Conservation (phyloP, 2,888 invertebrate genomes). For the Drosophila antonietae region DNA sequence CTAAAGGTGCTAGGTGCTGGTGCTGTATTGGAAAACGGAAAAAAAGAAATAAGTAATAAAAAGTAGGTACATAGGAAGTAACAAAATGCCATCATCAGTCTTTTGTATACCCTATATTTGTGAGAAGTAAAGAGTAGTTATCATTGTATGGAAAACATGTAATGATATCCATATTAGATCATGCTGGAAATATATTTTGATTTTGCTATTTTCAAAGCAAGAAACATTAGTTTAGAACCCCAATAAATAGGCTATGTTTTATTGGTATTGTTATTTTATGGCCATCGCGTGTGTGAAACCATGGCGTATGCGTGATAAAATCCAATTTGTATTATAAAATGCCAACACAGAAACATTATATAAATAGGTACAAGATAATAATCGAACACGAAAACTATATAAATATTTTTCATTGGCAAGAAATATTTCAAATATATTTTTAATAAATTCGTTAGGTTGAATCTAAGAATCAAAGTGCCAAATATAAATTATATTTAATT, state of each 20-base stretch:
- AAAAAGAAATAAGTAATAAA: constrained; percentile 13
- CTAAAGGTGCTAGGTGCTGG: constrained; percentile 65
- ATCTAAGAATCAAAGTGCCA: background rate
- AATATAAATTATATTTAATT: background rate
- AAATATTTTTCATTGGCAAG: background rate
- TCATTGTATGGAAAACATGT: background rate
- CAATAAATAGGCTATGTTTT: constrained; percentile 6
- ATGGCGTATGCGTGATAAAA: constrained; percentile 4
- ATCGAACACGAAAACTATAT: background rate
- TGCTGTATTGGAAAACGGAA: constrained; percentile 34
- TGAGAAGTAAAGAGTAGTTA: background rate
- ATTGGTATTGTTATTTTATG: background rate
- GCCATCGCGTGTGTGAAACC: background rate
- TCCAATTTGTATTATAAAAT: background rate
- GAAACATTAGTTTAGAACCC: background rate
- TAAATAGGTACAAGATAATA: background rate
- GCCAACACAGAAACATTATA: background rate
- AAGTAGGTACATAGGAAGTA: constrained; percentile 55
- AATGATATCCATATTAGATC: background rate
- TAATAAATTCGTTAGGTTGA: background rate
- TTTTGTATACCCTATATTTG: constrained; percentile 47
- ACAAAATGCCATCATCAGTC: constrained; percentile 77
- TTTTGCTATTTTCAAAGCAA: background rate
- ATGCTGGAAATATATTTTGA: no score
- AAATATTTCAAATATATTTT: background rate